Conservation (phyloP, 2,797 vertebrate genomes). For the Cottoperca gobio region DNA sequence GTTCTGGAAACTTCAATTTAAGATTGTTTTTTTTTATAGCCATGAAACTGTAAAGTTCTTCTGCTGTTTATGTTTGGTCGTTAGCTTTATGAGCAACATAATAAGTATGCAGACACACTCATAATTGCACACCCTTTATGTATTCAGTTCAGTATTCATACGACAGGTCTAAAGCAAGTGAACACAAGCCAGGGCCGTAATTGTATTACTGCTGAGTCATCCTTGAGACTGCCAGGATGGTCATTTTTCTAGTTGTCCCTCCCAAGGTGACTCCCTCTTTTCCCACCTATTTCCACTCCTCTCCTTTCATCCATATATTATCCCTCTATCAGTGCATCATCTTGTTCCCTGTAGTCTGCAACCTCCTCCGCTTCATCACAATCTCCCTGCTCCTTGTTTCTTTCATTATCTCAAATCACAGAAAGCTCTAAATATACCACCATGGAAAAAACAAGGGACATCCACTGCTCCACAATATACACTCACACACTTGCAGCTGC, state of each 20-base stretch:
- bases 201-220: slow-evolving; percentile 79
- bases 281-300: slow-evolving; percentile 41
- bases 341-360: slow-evolving; percentile 9
- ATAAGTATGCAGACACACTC: background rate
- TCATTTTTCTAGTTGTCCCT: slow-evolving; percentile 66
- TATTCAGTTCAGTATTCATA: background rate
- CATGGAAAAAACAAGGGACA: slow-evolving; percentile 17
- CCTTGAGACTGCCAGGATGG: slow-evolving; percentile 63
- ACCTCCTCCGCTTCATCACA: slow-evolving; percentile 29
- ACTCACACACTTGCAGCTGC: background rate
- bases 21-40: background rate
- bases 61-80: background rate
- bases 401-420: slow-evolving; percentile 51
- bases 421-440: slow-evolving; percentile 47
- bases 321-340: slow-evolving; percentile 30
- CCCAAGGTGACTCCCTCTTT: slow-evolving; percentile 77
- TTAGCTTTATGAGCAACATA: background rate
- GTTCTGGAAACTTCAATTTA: slow-evolving; percentile 61
- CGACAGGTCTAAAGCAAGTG: slow-evolving; percentile 35
- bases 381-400: slow-evolving; percentile 4
- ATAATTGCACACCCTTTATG: background rate
- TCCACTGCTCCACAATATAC: slow-evolving; percentile 1
- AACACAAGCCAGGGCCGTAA: slow-evolving; percentile 56
- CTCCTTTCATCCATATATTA: slow-evolving; percentile 23
- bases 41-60: background rate